Percentiles rank a stretch among this genome's conserved stretches.
These are phyloP conservation scores for Oryzias dopingdopingensis DNA, from an alignment of 2,797 vertebrate genomes.

Conservation along the genomic window DNA sequence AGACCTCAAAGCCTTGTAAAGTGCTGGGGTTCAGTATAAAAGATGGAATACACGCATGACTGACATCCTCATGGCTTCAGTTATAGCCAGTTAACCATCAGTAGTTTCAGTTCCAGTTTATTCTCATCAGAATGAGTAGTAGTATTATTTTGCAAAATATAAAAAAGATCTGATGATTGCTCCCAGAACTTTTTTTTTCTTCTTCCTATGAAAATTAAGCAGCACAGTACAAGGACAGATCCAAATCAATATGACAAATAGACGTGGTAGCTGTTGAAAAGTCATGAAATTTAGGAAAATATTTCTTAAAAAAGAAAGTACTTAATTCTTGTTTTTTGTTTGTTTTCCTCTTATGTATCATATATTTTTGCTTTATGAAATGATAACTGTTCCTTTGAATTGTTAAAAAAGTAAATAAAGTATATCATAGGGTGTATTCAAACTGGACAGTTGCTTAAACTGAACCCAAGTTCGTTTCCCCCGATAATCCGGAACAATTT, in stretches of 20 bases:
- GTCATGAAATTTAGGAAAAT: constrained; percentile 3
- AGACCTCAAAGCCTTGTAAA: constrained; percentile 28
- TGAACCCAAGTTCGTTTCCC: no score
- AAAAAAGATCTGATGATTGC: constrained; percentile 43
- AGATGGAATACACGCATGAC: constrained; percentile 36
- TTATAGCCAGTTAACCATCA: constrained; percentile 36
- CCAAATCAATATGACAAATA: constrained; percentile 25
- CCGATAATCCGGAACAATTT: no score
- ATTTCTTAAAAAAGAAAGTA: no score
- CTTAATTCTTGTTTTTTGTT: no score
- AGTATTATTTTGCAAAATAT: constrained; percentile 51
- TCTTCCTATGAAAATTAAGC: constrained; percentile 14
- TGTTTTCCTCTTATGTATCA: no score
- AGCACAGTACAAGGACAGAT: constrained; percentile 22
- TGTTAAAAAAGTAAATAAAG: no score
- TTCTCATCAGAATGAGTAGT: constrained; percentile 16
- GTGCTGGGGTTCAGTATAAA: constrained; percentile 29
- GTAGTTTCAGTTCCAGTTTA: constrained; percentile 26
- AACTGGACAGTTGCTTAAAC: no score
- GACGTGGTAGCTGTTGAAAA: constrained; percentile 8
- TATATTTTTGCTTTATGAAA: no score
- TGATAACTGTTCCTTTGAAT: no score
- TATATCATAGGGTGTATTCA: no score
- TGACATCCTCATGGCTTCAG: constrained; percentile 38
- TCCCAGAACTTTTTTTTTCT: constrained; percentile 22